Percentiles rank a stretch among this genome's conserved stretches.
phyloP scores from a whole-genome alignment of 1,140 invertebrate genomes.

The Rhizoglyphus robini region DNA sequence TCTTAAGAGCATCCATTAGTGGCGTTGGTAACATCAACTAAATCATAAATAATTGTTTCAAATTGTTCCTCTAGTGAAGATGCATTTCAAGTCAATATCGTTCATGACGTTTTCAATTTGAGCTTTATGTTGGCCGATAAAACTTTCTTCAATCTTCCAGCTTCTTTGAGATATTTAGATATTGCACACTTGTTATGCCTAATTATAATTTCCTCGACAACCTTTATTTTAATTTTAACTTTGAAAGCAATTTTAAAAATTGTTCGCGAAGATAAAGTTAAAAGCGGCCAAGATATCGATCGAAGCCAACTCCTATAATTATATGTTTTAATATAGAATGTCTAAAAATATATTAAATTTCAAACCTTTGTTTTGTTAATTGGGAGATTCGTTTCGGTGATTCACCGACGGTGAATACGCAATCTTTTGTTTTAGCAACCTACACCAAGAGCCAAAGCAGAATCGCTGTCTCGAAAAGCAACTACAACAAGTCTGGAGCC shows the following conservation, averaged over 20 bases:
- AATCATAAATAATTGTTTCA: constrained; percentile 65
- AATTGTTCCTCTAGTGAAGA: constrained; percentile 71
- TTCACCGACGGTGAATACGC: no score
- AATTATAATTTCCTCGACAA: constrained; percentile 43
- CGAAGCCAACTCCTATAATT: constrained; percentile 32
- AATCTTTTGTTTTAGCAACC: constrained; percentile 74
- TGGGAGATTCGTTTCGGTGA: constrained; percentile 75
- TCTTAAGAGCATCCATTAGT: constrained; percentile 65
- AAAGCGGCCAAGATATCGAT: constrained; percentile 76
- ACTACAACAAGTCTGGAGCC: constrained; percentile 77
- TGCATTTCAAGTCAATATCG: constrained; percentile 76
- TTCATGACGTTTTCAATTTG: constrained; percentile 90
- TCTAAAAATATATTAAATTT: constrained; percentile 54
- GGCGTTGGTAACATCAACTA: constrained; percentile 63
- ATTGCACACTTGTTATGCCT: constrained; percentile 70
- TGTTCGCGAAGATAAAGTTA: constrained; percentile 84
- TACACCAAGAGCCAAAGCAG: constrained; percentile 75
- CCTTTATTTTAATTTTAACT: constrained; percentile 67
- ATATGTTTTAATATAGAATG: constrained; percentile 16
- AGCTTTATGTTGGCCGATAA: constrained; percentile 88
- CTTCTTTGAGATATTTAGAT: constrained; percentile 92
- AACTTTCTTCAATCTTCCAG: constrained; percentile 85
- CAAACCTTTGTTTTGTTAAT: constrained; percentile 76
- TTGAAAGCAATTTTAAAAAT: constrained; percentile 73
- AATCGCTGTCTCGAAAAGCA: constrained; percentile 80